These are phyloP conservation scores for Alexandromys oeconomus DNA, from an alignment of 2,797 vertebrate species.

Conservation along the genomic window DNA sequence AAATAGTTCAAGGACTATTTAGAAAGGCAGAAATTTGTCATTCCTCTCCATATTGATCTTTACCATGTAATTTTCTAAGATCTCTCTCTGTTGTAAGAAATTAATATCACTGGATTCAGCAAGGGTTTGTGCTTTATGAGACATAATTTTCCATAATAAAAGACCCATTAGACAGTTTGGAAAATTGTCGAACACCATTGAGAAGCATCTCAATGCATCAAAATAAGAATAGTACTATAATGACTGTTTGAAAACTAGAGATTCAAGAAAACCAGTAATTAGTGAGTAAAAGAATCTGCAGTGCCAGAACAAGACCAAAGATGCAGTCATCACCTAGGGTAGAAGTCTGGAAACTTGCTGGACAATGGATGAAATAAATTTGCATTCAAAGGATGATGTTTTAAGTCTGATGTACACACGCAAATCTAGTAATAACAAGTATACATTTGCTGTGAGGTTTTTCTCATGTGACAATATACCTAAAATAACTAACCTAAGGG, in stretches of 20 bases:
- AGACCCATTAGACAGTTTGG: neutral
- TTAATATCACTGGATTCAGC: neutral
- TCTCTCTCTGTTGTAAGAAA: neutral
- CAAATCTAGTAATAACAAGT: neutral
- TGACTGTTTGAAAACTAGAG: too few relatives aligned
- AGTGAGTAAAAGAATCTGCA: too few relatives aligned
- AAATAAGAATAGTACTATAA: neutral
- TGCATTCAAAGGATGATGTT: neutral
- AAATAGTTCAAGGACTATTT: neutral
- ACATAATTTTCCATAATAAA: neutral
- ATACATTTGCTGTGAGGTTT: neutral
- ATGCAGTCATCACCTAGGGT: fast-evolving
- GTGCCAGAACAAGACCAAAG: neutral
- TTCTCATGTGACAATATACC: neutral
- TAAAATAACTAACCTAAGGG: too few relatives aligned
- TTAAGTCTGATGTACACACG: neutral
- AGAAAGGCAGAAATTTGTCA: neutral
- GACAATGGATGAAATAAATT: neutral
- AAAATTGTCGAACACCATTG: neutral
- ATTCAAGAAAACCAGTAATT: neutral
- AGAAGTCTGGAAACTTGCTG: neutral
- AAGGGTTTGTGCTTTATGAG: neutral
- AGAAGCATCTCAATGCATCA: neutral
- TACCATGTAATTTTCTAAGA: neutral
- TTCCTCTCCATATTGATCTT: neutral